Conservation (phyloP, 2,888 invertebrate species). For the Troides oblongomaculatus region DNA sequence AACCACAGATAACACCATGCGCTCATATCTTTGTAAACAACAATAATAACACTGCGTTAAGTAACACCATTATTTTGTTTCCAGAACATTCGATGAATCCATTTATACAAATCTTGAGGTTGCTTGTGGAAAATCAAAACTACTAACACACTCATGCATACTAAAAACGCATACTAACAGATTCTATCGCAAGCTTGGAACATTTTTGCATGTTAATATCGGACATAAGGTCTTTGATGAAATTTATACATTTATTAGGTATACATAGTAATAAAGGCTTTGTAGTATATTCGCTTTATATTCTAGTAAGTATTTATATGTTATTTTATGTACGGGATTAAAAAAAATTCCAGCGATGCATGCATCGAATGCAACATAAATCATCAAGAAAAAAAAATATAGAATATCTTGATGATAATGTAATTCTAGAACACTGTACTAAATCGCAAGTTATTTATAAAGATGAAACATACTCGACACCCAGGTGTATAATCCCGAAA, state of each 20-base stretch:
- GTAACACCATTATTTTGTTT: constrained; percentile 45
- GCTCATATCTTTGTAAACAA: too few species aligned
- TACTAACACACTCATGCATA: constrained; percentile 81
- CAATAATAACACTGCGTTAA: too few species aligned
- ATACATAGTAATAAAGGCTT: constrained; percentile 33
- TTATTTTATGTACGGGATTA: constrained; percentile 26
- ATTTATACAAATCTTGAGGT: constrained; percentile 82
- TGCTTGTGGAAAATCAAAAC: constrained; percentile 78
- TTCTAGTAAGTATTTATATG: constrained; percentile 17
- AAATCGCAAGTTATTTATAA: constrained; percentile 36
- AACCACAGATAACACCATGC: too few species aligned
- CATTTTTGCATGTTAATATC: constrained; percentile 74
- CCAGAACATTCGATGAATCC: constrained; percentile 81
- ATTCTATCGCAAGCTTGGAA: constrained; percentile 79
- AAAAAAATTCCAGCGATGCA: constrained; percentile 64
- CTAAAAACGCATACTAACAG: constrained; percentile 79
- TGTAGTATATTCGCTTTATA: constrained; percentile 10
- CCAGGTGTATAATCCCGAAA: constrained; percentile 68
- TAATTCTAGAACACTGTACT: constrained; percentile 38
- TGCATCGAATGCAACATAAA: constrained; percentile 74
- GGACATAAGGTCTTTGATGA: constrained; percentile 75
- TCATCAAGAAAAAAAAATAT: constrained; percentile 74
- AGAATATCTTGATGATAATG: constrained; percentile 58
- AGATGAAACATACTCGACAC: constrained; percentile 68
- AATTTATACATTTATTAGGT: constrained; percentile 77